phyloP scores from a whole-genome alignment of 2,113 vertebrate genomes.

The Tetrao urogallus region DNA sequence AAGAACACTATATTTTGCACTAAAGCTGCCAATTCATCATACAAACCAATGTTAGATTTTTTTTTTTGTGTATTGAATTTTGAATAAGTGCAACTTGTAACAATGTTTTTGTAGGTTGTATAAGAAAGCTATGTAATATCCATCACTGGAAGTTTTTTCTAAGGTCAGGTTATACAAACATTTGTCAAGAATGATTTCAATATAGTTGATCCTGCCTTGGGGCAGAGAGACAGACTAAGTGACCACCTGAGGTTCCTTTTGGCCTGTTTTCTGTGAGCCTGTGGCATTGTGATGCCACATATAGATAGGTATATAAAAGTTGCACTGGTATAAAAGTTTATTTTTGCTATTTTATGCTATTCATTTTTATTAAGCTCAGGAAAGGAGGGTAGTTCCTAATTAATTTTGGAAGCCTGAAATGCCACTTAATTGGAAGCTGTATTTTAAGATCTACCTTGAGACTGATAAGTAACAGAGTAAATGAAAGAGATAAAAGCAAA shows the following conservation, averaged over 20 bases:
- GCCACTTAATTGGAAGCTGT: background rate
- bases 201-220: background rate
- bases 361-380: background rate
- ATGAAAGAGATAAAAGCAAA: background rate
- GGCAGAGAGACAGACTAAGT: background rate
- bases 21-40: background rate
- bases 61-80: background rate
- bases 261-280: background rate
- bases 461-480: background rate
- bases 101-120: background rate
- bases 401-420: background rate
- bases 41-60: background rate
- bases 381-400: background rate
- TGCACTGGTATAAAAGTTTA: background rate
- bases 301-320: background rate
- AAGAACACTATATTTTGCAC: background rate
- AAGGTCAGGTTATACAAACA: background rate
- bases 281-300: background rate
- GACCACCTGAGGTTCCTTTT: background rate
- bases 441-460: background rate
- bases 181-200: background rate
- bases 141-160: background rate
- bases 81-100: background rate
- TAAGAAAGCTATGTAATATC: background rate
- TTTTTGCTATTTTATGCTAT: background rate